Evolutionary conservation across 1,140 invertebrate genomes (phyloP).

Genomic region (Pseudachorutes palmiensis): DNA sequence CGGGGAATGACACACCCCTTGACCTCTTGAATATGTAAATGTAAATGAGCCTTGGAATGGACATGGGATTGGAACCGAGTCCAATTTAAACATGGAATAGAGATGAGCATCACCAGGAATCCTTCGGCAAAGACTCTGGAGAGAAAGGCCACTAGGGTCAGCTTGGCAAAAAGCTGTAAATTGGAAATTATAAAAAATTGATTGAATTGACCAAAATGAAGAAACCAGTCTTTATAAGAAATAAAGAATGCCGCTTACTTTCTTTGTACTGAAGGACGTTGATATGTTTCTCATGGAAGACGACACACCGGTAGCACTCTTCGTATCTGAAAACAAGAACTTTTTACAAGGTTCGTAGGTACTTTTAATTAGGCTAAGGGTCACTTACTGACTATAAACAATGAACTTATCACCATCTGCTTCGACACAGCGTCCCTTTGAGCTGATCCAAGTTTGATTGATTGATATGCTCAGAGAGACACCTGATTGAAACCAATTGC

Average conservation of each 20-base stretch:
- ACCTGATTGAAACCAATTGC: slow-evolving; percentile 69
- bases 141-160: slow-evolving; percentile 1
- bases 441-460: slow-evolving; percentile 59
- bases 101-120: slow-evolving; percentile 42
- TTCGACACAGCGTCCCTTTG: slow-evolving; percentile 64
- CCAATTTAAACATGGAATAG: slow-evolving; percentile 42
- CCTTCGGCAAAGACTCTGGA: slow-evolving; percentile 39
- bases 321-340: slow-evolving; percentile 41
- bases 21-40: slow-evolving; percentile 44
- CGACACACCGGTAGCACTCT: slow-evolving; percentile 53
- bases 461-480: slow-evolving; percentile 56
- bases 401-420: slow-evolving; percentile 64
- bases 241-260: slow-evolving; percentile 46
- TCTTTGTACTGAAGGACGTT: slow-evolving; percentile 60
- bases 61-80: slow-evolving; percentile 38
- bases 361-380: neutral
- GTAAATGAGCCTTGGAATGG: slow-evolving; percentile 41
- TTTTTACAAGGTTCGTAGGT: neutral
- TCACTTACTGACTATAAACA: slow-evolving; percentile 61
- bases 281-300: slow-evolving; percentile 53
- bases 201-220: neutral
- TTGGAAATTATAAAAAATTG: neutral
- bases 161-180: slow-evolving; percentile 18
- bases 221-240: slow-evolving; percentile 1
- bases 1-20: slow-evolving; percentile 46